phyloP scores from a whole-genome alignment of 1,140 invertebrate species.

The Lepeophtheirus salmonis region DNA sequence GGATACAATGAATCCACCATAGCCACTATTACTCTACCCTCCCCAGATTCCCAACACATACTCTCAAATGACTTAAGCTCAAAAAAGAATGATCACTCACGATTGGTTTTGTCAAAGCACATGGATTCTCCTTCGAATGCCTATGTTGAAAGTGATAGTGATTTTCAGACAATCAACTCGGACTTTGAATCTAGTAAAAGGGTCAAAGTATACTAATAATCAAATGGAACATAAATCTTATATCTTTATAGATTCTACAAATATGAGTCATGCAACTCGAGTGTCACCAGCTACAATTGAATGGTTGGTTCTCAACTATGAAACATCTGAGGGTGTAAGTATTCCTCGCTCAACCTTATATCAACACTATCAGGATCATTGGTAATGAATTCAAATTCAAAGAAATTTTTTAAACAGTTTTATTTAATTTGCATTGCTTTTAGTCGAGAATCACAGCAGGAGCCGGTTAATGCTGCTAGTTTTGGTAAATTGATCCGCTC shows the following conservation, averaged over 20 bases:
- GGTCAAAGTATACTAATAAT: too few relatives aligned
- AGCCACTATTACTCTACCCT: not conserved
- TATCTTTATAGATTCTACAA: not conserved
- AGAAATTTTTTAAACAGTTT: too few relatives aligned
- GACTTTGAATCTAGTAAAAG: too few relatives aligned
- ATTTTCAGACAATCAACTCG: too few relatives aligned
- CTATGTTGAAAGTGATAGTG: too few relatives aligned
- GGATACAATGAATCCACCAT: not conserved
- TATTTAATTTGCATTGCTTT: too few relatives aligned
- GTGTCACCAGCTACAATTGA: constrained; percentile 36
- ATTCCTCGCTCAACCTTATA: constrained; percentile 87
- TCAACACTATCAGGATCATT: constrained; percentile 87
- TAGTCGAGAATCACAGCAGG: constrained; percentile 60
- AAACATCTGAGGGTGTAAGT: constrained; percentile 90
- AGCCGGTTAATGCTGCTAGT: constrained; percentile 94
- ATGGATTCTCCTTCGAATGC: too few relatives aligned
- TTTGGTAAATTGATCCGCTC: constrained; percentile 97
- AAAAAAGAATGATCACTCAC: too few relatives aligned
- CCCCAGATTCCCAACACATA: too few relatives aligned
- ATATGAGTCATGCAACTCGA: constrained; percentile 8
- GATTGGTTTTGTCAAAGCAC: too few relatives aligned
- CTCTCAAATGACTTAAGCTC: too few relatives aligned
- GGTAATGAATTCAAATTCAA: constrained; percentile 26
- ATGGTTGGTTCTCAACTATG: constrained; percentile 95
- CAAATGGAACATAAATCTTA: not conserved